Percentiles rank a stretch among this genome's conserved stretches.
Evolutionary conservation across 2,113 vertebrate genomes (phyloP).

Genomic region (Panthera tigris): DNA sequence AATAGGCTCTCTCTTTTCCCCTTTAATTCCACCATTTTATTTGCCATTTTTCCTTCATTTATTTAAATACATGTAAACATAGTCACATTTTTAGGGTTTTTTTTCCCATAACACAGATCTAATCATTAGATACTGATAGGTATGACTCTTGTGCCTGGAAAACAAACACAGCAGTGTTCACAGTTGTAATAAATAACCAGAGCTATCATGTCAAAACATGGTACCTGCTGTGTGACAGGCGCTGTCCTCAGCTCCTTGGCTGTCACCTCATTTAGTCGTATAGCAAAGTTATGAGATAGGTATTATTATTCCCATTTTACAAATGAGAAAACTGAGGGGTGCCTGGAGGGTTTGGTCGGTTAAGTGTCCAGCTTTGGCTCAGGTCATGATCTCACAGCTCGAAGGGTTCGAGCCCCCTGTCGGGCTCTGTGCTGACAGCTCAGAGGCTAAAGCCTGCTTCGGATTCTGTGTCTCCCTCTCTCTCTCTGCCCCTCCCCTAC

Average conservation of each 20-base stretch:
- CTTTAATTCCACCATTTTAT: neutral
- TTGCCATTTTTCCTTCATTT: constrained; percentile 2
- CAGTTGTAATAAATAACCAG: neutral
- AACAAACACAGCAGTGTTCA: neutral
- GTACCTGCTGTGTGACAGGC: neutral
- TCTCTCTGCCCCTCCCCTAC: no score
- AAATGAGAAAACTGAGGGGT: neutral
- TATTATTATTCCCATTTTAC: neutral
- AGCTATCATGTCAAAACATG: neutral
- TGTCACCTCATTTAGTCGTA: neutral
- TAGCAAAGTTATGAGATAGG: neutral
- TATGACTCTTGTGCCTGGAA: neutral
- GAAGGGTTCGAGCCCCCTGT: no score
- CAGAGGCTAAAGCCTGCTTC: no score
- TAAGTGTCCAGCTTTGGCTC: no score
- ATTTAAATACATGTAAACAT: neutral
- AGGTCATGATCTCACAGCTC: no score
- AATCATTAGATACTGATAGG: neutral
- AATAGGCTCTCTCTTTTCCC: neutral
- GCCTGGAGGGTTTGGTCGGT: no score
- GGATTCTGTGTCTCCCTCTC: no score
- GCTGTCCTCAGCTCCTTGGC: neutral
- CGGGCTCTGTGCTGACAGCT: no score
- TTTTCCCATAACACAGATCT: neutral
- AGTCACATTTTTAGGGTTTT: neutral